A percentile compares a stretch with the other conserved stretches of the same genome.
Conservation (phyloP, 2,797 vertebrate species). For the Karalla daura region DNA sequence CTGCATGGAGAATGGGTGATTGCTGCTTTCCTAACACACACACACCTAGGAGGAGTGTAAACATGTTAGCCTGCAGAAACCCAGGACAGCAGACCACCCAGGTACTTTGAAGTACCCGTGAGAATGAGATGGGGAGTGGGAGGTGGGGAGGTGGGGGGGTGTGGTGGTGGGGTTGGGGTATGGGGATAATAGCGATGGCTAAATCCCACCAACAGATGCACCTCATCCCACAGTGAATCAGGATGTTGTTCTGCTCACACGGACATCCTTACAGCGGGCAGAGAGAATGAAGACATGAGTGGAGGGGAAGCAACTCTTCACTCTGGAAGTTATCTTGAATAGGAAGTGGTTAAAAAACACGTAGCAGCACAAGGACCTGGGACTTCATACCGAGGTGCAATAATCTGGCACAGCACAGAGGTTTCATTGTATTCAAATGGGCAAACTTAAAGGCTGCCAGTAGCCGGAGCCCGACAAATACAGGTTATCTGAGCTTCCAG, state of each 20-base stretch:
- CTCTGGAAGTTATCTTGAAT: conserved; percentile 70
- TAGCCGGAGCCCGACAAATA: conserved; percentile 33
- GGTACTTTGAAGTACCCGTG: conserved; percentile 75
- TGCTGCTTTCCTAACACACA: conserved; percentile 63
- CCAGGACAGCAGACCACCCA: conserved; percentile 66
- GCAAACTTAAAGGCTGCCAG: conserved; percentile 30
- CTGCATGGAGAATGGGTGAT: conserved; percentile 54
- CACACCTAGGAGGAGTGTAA: conserved; percentile 63
- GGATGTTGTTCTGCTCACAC: conserved; percentile 79
- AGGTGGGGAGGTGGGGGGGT: conserved; percentile 6
- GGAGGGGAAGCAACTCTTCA: conserved; percentile 65
- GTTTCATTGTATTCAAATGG: conserved; percentile 61
- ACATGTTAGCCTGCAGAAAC: conserved; percentile 57
- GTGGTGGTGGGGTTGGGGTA: conserved; percentile 4
- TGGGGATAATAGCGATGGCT: conserved; percentile 44
- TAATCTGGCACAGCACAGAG: conserved; percentile 40
- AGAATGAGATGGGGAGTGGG: conserved; percentile 32
- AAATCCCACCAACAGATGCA: conserved; percentile 67
- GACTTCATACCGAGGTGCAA: conserved; percentile 28
- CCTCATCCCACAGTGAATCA: conserved; percentile 68
- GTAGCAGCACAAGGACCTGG: background rate
- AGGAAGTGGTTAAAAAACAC: conserved; percentile 60
- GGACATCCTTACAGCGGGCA: conserved; percentile 70
- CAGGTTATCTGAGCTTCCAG: conserved; percentile 53
- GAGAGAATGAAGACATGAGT: conserved; percentile 59